Evolutionary conservation across 2,113 vertebrate genomes (phyloP).

Genomic region (Lethenteron camtschaticum): DNA sequence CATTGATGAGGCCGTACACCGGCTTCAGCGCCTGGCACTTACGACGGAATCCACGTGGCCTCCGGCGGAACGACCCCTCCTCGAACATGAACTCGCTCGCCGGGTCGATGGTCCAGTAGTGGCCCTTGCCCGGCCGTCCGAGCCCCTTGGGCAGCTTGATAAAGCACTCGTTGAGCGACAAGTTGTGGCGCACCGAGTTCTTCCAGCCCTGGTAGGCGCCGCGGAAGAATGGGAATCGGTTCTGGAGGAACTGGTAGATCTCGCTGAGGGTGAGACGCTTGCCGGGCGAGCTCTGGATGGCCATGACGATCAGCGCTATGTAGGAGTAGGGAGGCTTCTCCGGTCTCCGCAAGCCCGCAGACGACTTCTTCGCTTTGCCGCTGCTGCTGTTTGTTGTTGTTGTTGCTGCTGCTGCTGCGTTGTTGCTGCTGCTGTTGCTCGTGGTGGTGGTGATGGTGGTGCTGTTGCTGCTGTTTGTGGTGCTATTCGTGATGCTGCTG

Average conservation of each 20-base stretch:
- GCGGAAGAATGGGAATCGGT: constrained; percentile 82
- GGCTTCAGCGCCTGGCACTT: constrained; percentile 95
- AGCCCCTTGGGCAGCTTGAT: constrained; percentile 88
- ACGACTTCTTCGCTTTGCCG: constrained; percentile 69
- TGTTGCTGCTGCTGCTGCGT: no score
- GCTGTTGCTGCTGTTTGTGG: no score
- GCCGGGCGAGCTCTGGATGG: constrained; percentile 83
- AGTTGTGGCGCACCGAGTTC: constrained; percentile 95
- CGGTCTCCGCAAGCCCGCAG: constrained; percentile 74
- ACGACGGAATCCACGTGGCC: constrained; percentile 72
- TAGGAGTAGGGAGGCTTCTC: constrained; percentile 95
- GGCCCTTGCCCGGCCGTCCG: constrained; percentile 75
- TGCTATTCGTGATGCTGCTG: no score
- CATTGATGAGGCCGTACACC: constrained; percentile 98
- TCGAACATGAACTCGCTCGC: constrained; percentile 99
- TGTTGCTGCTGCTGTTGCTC: no score
- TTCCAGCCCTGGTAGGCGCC: constrained; percentile 97
- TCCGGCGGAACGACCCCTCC: constrained; percentile 80
- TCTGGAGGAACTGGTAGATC: constrained; percentile 91
- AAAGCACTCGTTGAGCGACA: constrained; percentile 94
- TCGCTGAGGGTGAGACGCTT: constrained; percentile 89
- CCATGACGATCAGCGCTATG: constrained; percentile 93
- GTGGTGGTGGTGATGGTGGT: no score
- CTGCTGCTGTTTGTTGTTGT: constrained; percentile 10
- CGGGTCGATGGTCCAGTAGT: constrained; percentile 98